Conservation (phyloP, 1,140 invertebrate genomes). For the Caenorhabditis brenneri region DNA sequence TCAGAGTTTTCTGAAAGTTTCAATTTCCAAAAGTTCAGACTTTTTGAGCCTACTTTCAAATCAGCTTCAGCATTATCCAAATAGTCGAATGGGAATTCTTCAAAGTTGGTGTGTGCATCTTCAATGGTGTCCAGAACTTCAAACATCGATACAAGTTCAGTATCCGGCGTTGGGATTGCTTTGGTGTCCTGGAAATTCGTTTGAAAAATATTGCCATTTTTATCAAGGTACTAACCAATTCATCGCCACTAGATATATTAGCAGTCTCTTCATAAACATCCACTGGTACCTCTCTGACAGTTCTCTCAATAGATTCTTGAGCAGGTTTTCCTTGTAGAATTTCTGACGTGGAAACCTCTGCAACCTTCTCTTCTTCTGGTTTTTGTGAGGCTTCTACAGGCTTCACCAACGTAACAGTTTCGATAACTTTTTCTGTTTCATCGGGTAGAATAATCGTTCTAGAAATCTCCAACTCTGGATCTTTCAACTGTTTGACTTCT, state of each 20-base stretch:
- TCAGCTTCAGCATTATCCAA: conserved; percentile 56
- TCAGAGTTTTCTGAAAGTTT: conserved; percentile 46
- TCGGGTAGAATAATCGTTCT: conserved; percentile 31
- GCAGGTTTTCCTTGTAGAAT: not conserved
- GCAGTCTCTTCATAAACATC: conserved; percentile 33
- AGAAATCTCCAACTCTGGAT: not conserved
- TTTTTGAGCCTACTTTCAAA: not conserved
- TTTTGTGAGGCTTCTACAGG: not conserved
- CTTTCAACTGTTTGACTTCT: not conserved
- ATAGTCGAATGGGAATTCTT: conserved; percentile 54
- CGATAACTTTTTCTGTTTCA: not conserved
- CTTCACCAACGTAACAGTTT: not conserved
- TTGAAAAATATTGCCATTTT: not conserved
- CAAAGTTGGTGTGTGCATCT: conserved; percentile 55
- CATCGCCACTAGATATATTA: conserved; percentile 9
- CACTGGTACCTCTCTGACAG: not conserved
- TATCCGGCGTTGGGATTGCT: not conserved
- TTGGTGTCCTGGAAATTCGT: not conserved
- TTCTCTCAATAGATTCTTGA: not conserved
- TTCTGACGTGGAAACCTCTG: conserved; percentile 2
- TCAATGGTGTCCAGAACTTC: conserved; percentile 53
- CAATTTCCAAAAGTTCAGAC: not conserved
- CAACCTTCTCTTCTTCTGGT: not conserved
- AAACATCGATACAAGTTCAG: not conserved
- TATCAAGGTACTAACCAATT: not conserved